Conservation (phyloP, 2,113 vertebrate species). For the Chelonoidis abingdonii region DNA sequence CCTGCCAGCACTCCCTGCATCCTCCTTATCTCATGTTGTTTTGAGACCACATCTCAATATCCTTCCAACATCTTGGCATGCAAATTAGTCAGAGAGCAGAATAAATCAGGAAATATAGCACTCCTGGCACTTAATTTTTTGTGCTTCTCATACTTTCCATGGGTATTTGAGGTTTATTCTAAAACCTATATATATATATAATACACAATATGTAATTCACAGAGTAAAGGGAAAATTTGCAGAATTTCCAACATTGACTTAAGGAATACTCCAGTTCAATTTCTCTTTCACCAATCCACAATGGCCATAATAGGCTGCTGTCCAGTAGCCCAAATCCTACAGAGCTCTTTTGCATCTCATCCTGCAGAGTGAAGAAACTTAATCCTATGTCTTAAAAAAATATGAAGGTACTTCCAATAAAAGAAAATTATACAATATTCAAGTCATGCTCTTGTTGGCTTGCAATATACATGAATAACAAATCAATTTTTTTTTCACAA, state of each 20-base stretch:
- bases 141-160: not conserved
- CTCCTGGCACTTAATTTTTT: not conserved
- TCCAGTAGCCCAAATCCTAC: not conserved
- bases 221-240: not conserved
- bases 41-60: not conserved
- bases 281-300: not conserved
- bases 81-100: not conserved
- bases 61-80: not conserved
- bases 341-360: not conserved
- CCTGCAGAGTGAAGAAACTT: not conserved
- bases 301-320: not conserved
- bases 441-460: conserved; percentile 61
- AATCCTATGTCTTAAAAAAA: not conserved
- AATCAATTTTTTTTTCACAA: conserved; percentile 64
- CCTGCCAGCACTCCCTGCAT: not conserved
- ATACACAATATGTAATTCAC: not conserved
- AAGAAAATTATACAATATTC: conserved; percentile 29
- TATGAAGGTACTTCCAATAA: not conserved
- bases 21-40: not conserved
- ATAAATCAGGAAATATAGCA: not conserved
- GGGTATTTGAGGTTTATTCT: not conserved
- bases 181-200: not conserved
- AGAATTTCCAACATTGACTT: not conserved
- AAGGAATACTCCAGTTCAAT: not conserved
- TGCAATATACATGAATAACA: conserved; percentile 65